Percentiles rank a stretch among this genome's conserved stretches.
Conservation (phyloP, 2,888 invertebrate genomes). For the Aelia acuminata region DNA sequence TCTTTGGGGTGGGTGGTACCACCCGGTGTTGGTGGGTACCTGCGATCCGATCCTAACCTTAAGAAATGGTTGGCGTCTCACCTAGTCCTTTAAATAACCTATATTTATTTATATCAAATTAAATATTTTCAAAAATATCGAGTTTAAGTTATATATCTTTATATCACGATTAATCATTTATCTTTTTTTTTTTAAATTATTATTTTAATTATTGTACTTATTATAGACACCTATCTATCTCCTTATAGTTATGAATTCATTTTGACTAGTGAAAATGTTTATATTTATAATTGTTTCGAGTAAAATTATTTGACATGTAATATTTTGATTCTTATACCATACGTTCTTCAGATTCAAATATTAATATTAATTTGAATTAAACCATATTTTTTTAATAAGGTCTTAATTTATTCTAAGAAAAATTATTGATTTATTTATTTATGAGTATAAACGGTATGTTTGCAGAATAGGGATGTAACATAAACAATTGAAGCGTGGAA, state of each 20-base stretch:
- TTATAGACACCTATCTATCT: too few relatives aligned
- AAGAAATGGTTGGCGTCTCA: background rate
- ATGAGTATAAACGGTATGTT: too few relatives aligned
- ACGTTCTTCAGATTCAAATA: background rate
- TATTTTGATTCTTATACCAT: background rate
- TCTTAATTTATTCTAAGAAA: background rate
- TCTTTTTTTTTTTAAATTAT: too few relatives aligned
- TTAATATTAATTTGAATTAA: background rate
- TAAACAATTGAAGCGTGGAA: too few relatives aligned
- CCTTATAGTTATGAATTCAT: too few relatives aligned
- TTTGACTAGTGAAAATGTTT: background rate
- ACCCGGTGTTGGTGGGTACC: too few relatives aligned
- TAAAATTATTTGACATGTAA: background rate
- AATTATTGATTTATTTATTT: too few relatives aligned
- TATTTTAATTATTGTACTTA: too few relatives aligned
- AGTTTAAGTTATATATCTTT: background rate
- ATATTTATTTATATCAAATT: constrained; percentile 37
- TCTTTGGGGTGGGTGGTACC: background rate
- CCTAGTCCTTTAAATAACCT: background rate
- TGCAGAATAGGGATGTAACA: too few relatives aligned
- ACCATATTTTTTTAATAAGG: background rate
- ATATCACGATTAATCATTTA: background rate
- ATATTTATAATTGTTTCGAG: background rate
- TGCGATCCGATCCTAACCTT: background rate
- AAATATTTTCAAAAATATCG: background rate